Evolutionary conservation across 2,888 invertebrate genomes (phyloP).

Genomic region (Odiellus spinosus): DNA sequence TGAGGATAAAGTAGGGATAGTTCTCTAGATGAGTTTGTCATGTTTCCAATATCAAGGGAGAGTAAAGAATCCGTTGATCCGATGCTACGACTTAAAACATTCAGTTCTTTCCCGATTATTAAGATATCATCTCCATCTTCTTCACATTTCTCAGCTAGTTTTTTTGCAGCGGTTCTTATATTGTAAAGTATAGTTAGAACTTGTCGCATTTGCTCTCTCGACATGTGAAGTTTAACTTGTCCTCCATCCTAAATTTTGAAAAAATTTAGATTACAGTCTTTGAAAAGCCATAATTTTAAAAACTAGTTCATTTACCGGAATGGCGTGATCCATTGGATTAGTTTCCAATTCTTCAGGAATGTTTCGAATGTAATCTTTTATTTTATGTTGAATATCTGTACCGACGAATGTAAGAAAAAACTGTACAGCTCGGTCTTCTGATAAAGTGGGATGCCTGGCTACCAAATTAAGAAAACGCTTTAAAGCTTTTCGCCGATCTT

Average conservation of each 20-base stretch:
- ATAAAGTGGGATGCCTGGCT: conserved; percentile 30
- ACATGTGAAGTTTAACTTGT: conserved; percentile 25
- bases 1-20: too few species aligned
- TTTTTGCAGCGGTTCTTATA: conserved; percentile 29
- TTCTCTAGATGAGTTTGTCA: too few species aligned
- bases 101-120: conserved; percentile 29
- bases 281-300: too few species aligned
- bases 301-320: too few species aligned
- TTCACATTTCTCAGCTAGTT: conserved; percentile 27
- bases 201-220: conserved; percentile 27
- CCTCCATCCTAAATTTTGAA: too few species aligned
- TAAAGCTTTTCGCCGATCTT: conserved; percentile 28
- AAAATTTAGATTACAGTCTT: too few species aligned
- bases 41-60: too few species aligned
- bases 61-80: too few species aligned
- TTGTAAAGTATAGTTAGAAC: conserved; percentile 25
- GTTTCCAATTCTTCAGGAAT: too few species aligned
- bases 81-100: conserved; percentile 7
- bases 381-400: conserved; percentile 25
- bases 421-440: conserved; percentile 29
- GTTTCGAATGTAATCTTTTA: conserved; percentile 14
- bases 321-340: too few species aligned
- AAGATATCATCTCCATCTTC: conserved; percentile 29
- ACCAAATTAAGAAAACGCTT: conserved; percentile 29
- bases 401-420: conserved; percentile 32